Conservation (phyloP, 2,888 invertebrate genomes). For the Phyllotreta cruciferae region DNA sequence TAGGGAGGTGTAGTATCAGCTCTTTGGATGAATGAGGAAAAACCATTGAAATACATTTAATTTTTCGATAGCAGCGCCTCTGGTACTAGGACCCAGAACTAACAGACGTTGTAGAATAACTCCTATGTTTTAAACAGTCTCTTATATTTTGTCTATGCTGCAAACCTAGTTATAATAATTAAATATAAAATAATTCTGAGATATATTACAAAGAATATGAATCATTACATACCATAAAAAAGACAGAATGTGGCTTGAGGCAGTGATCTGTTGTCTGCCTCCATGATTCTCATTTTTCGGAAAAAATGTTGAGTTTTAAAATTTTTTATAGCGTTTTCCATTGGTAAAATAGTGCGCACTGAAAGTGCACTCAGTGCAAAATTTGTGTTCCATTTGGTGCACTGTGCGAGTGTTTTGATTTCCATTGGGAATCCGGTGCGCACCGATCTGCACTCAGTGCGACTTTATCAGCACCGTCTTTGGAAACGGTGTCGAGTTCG, state of each 20-base stretch:
- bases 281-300: slow-evolving; percentile 7
- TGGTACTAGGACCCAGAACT: too few relatives aligned
- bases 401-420: too few relatives aligned
- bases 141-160: too few relatives aligned
- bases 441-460: slow-evolving; percentile 2
- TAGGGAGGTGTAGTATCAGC: too few relatives aligned
- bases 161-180: background rate
- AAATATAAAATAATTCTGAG: slow-evolving; percentile 5
- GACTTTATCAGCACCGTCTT: background rate
- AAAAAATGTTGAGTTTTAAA: slow-evolving; percentile 4
- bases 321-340: background rate
- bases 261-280: slow-evolving; percentile 11
- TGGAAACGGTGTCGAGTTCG: too few relatives aligned
- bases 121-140: too few relatives aligned
- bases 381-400: background rate
- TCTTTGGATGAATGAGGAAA: too few relatives aligned
- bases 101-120: too few relatives aligned
- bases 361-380: background rate
- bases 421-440: background rate
- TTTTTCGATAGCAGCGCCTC: too few relatives aligned
- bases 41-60: too few relatives aligned
- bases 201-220: too few relatives aligned
- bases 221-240: too few relatives aligned
- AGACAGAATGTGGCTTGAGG: slow-evolving; percentile 5
- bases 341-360: slow-evolving; percentile 4